Base-by-base conservation (phyloP, 2,888 invertebrate genomes). In the Eurytoma californica region DNA sequence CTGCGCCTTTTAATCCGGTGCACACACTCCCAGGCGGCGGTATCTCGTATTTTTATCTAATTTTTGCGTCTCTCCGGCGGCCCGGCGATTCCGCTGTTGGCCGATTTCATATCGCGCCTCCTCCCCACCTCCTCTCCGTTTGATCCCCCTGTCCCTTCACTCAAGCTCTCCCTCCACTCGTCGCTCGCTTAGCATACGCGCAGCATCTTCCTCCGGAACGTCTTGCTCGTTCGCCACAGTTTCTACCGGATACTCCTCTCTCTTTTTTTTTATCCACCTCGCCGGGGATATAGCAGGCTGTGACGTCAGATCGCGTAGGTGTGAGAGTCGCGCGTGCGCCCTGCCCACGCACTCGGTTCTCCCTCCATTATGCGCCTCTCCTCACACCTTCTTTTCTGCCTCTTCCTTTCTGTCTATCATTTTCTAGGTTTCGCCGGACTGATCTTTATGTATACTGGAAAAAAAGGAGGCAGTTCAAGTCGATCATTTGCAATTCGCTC, bases 261-360 rank as follows among this genome's bases (percentile, higher is more conserved):
- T 55, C 66, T 58, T 77, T 61, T 77, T 77, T 61, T 77, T 77
- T 60, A 75, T 66, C 69, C 58, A 57, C 47, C 18, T 18, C 9
- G 55, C 58, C 63, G 80, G 58, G 72, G 82, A 84, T 85, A 84
- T 82, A 85, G 82, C 84, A 82, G 83, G 84, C 83, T 84, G 84
- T 86, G 87, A 87, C 84, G 84, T 84, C 83, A 83, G 80, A 80
- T 70, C 63, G 82, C 77, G 83, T 82, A 84, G 84, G 84, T 82
- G 84, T 84, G 83, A 84, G 83, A 84, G 83, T 83, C 82, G 80
- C 82, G 75, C 79, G 77, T 76, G 72, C 73, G 69, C 65, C 60
- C 70, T 72, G 63, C 76, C 80, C 72, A 80, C 80, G 76, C 76
- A 77, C 51, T 58, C 67, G 13, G 14, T n/a, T 72, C 12, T 75